A percentile compares a stretch with the other conserved stretches of the same genome.
phyloP scores from a whole-genome alignment of 2,888 invertebrate genomes.

The Operophtera brumata region DNA sequence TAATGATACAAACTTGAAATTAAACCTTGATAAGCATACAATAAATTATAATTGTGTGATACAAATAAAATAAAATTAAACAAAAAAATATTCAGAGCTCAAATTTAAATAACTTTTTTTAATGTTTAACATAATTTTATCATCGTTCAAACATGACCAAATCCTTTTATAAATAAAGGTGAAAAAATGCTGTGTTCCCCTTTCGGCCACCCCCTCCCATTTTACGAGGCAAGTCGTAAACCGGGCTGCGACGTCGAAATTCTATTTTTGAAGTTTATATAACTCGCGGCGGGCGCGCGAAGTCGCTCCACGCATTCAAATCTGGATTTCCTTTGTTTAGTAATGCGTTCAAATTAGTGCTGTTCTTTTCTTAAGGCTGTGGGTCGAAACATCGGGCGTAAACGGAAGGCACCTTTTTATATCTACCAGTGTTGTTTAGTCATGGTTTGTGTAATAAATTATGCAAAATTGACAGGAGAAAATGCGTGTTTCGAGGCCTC shows the following conservation, averaged over 20 bases:
- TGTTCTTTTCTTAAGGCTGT: slow-evolving; percentile 30
- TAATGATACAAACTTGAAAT: too few relatives aligned
- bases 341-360: slow-evolving; percentile 39
- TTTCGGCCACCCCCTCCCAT: slow-evolving; percentile 49
- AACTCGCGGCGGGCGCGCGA: slow-evolving; percentile 46
- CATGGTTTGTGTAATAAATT: slow-evolving; percentile 58
- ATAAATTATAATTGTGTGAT: background rate
- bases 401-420: slow-evolving; percentile 40
- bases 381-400: slow-evolving; percentile 31
- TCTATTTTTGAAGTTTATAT: slow-evolving; percentile 71
- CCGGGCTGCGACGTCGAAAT: slow-evolving; percentile 57
- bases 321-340: slow-evolving; percentile 54
- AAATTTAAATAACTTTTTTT: slow-evolving; percentile 23
- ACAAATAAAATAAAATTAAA: background rate
- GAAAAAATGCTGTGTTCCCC: slow-evolving; percentile 58
- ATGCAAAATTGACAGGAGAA: slow-evolving; percentile 50
- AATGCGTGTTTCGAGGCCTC: slow-evolving; percentile 45
- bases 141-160: slow-evolving; percentile 50
- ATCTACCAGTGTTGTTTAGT: slow-evolving; percentile 42
- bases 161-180: slow-evolving; percentile 58
- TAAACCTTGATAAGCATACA: too few relatives aligned
- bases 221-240: slow-evolving; percentile 66
- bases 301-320: slow-evolving; percentile 51
- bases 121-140: slow-evolving; percentile 27
- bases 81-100: slow-evolving; percentile 12